Conservation (phyloP, 2,113 vertebrate species). For the Ophthalmolycus amberensis region DNA sequence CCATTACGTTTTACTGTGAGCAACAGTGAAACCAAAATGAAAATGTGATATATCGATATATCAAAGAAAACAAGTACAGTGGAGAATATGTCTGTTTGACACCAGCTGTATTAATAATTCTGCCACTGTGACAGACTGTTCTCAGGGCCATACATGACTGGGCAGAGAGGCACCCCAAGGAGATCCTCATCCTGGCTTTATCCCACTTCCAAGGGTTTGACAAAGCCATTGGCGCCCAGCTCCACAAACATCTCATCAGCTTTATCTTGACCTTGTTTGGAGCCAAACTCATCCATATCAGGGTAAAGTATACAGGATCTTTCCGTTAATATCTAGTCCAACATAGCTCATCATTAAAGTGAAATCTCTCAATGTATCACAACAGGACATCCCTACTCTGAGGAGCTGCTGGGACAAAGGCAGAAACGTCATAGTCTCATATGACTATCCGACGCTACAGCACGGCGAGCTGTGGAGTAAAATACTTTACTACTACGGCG, state of each 20-base stretch:
- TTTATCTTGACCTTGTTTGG: constrained; percentile 66
- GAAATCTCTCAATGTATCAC: neutral
- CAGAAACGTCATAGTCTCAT: constrained; percentile 65
- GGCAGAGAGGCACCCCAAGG: constrained; percentile 63
- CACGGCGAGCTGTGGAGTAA: constrained; percentile 49
- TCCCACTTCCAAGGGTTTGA: constrained; percentile 66
- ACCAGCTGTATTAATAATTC: neutral
- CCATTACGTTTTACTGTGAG: neutral
- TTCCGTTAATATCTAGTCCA: neutral
- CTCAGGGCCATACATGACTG: constrained; percentile 53
- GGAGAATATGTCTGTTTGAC: neutral
- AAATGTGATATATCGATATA: neutral
- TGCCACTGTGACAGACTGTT: constrained; percentile 52
- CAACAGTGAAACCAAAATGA: neutral
- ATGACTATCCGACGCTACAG: constrained; percentile 35
- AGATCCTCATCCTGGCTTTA: constrained; percentile 69
- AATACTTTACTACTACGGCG: constrained; percentile 59
- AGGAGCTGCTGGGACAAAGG: constrained; percentile 57
- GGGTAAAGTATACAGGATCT: neutral
- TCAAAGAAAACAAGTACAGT: neutral
- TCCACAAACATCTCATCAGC: constrained; percentile 60
- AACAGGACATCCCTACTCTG: constrained; percentile 45
- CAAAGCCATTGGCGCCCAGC: neutral
- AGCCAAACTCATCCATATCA: constrained; percentile 22
- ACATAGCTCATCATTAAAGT: neutral